A percentile compares a stretch with the other conserved stretches of the same genome.
phyloP scores from a whole-genome alignment of 2,888 invertebrate genomes.

The Lithosia quadra region DNA sequence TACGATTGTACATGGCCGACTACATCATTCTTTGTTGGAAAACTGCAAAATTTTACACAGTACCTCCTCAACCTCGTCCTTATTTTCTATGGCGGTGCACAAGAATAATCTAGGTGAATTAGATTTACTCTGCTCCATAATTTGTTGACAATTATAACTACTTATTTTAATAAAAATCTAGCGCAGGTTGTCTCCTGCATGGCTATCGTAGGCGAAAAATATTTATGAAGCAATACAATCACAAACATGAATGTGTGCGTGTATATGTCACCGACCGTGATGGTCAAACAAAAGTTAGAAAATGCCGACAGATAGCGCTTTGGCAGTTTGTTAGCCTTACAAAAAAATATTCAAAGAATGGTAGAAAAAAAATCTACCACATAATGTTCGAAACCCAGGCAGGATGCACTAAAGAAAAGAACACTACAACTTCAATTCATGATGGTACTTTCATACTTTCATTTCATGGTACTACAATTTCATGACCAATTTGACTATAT shows the following conservation, averaged over 20 bases:
- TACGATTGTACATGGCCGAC: slow-evolving; percentile 84
- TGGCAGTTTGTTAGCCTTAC: slow-evolving; percentile 23
- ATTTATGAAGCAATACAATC: slow-evolving; percentile 84
- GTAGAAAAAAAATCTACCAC: slow-evolving; percentile 31
- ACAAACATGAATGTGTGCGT: slow-evolving; percentile 79
- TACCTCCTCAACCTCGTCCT: slow-evolving; percentile 97
- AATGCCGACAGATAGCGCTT: slow-evolving; percentile 62
- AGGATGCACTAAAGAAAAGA: too few species aligned
- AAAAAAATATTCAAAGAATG: slow-evolving; percentile 26
- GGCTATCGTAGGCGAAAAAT: slow-evolving; percentile 88
- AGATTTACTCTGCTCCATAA: slow-evolving; percentile 88
- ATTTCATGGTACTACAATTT: too few species aligned
- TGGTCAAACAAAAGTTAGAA: slow-evolving; percentile 52
- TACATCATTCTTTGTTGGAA: slow-evolving; percentile 82
- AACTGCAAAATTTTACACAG: slow-evolving; percentile 82
- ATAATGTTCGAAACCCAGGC: not conserved
- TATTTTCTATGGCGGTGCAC: slow-evolving; percentile 94
- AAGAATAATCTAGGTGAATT: slow-evolving; percentile 92
- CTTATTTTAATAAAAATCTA: slow-evolving; percentile 87
- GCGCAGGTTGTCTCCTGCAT: slow-evolving; percentile 88
- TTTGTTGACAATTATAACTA: slow-evolving; percentile 81
- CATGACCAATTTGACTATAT: too few species aligned
- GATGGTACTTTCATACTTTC: too few species aligned
- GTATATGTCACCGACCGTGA: slow-evolving; percentile 59
- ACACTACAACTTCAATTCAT: too few species aligned